Evolutionary conservation across 92 coral and sea anemone genomes (phyloP), one percentile per base, ranked within the genome.

Genomic region (Epizoanthus scotinus): DNA sequence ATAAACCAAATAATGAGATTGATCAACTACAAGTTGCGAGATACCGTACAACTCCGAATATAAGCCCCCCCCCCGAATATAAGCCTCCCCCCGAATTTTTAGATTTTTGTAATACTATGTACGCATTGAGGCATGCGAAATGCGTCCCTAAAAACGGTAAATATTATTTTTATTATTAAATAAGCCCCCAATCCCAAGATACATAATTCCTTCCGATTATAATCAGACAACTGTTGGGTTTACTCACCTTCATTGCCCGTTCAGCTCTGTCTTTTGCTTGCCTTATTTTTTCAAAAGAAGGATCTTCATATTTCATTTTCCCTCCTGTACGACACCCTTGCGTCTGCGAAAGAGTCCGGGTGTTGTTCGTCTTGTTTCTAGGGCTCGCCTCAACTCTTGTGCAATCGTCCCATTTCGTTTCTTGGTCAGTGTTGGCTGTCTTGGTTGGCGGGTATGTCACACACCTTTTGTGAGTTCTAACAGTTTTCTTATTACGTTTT

Each of bases 251-350:
- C 18, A 96, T 94, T 0, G 99, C 99, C 21, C 49, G 55, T 56
- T 94, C 99, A 7, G 99, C 98, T 0, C 79, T 86, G n/a, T 89
- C 90, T 77, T 93, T 96, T 0, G 98, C 90, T 55, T 91, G 91
- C 31, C 98, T 79, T 54, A 96, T 91, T 73, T 87, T 96, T 61
- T 94, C 90, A 86, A 96, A 96, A 81, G 93, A 25, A 0, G 97
- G 96, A 74, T 87, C 88, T 22, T 94, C 91, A 47, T 96, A 92
- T 62, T 89, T 91, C 82, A 90, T 47, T 62, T 86, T 89, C 13
- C 98, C 86, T 2, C 40, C 78, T 17, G 50, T 69, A 15, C 78
- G 86, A n/a, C 79, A 21, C 21, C 85, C 82, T 40, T 50, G 63
- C 0, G 91, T 89, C 55, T 93, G 93, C n/a, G 98, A 93, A 20